phyloP scores from a whole-genome alignment of 2,888 invertebrate genomes.

The Crematogaster levior region DNA sequence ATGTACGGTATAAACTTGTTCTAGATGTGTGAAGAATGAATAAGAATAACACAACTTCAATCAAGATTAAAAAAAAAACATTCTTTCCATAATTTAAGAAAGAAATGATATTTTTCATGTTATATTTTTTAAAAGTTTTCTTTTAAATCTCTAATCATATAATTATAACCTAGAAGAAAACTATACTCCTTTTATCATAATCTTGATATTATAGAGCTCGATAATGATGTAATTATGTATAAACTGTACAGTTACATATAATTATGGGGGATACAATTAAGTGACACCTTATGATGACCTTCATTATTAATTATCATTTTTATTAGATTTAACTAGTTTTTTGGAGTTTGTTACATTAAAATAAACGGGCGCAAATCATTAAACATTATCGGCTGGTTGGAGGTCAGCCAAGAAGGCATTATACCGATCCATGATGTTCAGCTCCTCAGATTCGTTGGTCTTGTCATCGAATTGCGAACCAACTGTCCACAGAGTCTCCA shows the following conservation, averaged over 20 bases:
- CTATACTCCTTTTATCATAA: not conserved
- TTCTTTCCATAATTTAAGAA: not conserved
- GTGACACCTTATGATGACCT: not conserved
- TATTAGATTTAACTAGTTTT: not conserved
- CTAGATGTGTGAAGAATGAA: too few species aligned
- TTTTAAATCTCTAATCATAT: not conserved
- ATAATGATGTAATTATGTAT: not conserved
- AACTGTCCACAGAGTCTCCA: conserved; percentile 96
- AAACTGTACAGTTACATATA: too few species aligned
- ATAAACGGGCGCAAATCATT: not conserved
- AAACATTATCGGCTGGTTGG: conserved; percentile 87
- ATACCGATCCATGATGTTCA: conserved; percentile 90
- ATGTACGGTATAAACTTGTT: not conserved
- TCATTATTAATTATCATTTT: conserved; percentile 17
- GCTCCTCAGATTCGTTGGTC: conserved; percentile 88
- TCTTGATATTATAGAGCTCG: not conserved
- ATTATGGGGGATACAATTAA: not conserved
- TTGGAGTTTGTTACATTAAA: not conserved
- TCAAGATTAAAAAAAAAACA: not conserved
- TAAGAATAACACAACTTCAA: not conserved
- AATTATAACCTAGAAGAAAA: not conserved
- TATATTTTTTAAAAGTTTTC: not conserved
- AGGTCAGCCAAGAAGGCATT: conserved; percentile 89
- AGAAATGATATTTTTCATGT: not conserved
- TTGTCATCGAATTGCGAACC: conserved; percentile 93